Conservation (phyloP, 1,140 invertebrate species). For the Drosophila sproati region DNA sequence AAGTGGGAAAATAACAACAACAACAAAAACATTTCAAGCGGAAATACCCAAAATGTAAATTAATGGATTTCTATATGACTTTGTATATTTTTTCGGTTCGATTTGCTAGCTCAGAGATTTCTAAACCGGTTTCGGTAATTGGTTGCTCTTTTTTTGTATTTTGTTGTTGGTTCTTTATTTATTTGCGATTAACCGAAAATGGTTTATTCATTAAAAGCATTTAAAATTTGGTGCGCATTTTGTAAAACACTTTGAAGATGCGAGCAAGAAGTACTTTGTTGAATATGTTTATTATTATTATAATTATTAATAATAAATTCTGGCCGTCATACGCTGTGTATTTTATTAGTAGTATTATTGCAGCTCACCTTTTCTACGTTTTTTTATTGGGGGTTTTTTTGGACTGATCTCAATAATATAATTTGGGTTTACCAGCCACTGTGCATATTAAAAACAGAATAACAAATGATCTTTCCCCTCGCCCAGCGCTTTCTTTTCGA, state of each 20-base stretch:
- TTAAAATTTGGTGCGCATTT: constrained; percentile 66
- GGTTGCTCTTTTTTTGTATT: constrained; percentile 54
- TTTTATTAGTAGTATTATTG: constrained; percentile 21
- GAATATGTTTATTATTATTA: neutral
- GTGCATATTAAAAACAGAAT: neutral
- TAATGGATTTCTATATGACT: constrained; percentile 67
- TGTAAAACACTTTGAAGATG: constrained; percentile 42
- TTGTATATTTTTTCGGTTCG: constrained; percentile 33
- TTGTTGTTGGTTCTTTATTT: constrained; percentile 18
- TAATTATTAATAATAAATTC: neutral
- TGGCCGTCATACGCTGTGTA: constrained; percentile 1
- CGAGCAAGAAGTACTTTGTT: neutral
- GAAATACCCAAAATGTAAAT: constrained; percentile 80
- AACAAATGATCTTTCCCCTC: neutral
- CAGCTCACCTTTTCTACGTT: constrained; percentile 40
- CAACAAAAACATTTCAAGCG: constrained; percentile 47
- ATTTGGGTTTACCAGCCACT: constrained; percentile 31
- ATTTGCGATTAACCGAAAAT: constrained; percentile 20
- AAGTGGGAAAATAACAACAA: constrained; percentile 25
- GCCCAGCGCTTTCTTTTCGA: constrained; percentile 14
- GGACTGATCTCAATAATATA: constrained; percentile 47
- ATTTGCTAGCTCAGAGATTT: constrained; percentile 28
- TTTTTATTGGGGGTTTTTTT: constrained; percentile 20
- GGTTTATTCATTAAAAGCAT: constrained; percentile 20
- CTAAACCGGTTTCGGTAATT: constrained; percentile 67